These are phyloP conservation scores for Nipponacmea schrenckii DNA, from an alignment of 2,888 invertebrate genomes.

Conservation along the genomic window DNA sequence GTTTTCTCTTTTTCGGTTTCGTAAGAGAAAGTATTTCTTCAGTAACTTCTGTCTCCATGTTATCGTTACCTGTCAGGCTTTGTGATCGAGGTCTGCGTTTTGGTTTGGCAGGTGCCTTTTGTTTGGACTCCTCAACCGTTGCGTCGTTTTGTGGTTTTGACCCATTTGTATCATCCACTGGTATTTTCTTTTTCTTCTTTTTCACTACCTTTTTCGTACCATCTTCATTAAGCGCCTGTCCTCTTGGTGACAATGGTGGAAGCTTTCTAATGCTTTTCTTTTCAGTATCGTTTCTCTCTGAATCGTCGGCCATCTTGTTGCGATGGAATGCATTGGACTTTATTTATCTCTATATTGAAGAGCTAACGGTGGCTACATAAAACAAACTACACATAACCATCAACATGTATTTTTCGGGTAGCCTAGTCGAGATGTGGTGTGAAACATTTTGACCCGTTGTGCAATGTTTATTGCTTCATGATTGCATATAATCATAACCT, in stretches of 20 bases:
- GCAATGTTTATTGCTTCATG: no score
- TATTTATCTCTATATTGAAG: neutral
- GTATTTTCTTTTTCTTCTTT: slow-evolving; percentile 50
- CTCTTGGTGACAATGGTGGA: slow-evolving; percentile 41
- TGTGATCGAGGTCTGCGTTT: neutral
- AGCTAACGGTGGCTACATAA: neutral
- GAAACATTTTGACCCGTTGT: no score
- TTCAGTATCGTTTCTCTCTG: neutral
- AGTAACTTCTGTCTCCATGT: slow-evolving; percentile 26
- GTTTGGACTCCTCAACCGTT: slow-evolving; percentile 33
- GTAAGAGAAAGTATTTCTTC: slow-evolving; percentile 30
- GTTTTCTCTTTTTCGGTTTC: slow-evolving; percentile 43
- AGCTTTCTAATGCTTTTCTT: slow-evolving; percentile 27
- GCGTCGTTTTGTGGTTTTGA: slow-evolving; percentile 18
- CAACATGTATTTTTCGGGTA: no score
- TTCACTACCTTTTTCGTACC: slow-evolving; percentile 41
- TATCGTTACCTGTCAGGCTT: neutral
- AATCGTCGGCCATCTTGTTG: slow-evolving; percentile 31
- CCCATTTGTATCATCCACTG: slow-evolving; percentile 19
- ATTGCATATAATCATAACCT: no score
- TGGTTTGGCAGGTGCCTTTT: slow-evolving; percentile 26
- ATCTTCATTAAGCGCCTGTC: slow-evolving; percentile 23
- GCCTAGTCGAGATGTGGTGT: no score
- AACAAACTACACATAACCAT: no score
- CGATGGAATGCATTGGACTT: slow-evolving; percentile 16